Evolutionary conservation across 1,140 invertebrate genomes (phyloP), one percentile per base, ranked within the genome.

Genomic region (Cotesia vestalis): DNA sequence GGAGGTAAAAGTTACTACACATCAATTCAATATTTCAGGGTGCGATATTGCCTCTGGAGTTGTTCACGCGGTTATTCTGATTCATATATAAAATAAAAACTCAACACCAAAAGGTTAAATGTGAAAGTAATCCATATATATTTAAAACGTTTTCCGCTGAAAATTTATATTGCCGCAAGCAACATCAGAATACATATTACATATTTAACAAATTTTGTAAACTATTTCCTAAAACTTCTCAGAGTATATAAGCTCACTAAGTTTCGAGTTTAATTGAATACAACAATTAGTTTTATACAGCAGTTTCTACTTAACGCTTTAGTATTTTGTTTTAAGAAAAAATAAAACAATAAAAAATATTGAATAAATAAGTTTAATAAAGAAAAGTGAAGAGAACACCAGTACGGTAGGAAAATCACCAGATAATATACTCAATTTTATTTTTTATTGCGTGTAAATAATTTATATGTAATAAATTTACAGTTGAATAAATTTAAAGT

Each of bases 21-120:
- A 55, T 55, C 53, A 55, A 55, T 55, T 55, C 17, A 55, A 55
- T 55, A 55, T 55, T 55, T 55, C 53, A 55, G 53, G 17, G 53
- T 55, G 17, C 17, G 17, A 55, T 55, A 17, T 55, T 14, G 17
- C 53, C 53, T n/a, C 53, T 55, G 17, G 17, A 55, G 53, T 55
- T 55, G 17, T n/a, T 55, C 53, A 55, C 17, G 17, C 17, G 17
- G 12, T 17, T 55, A 14, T 55, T 12, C 53, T 14, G 53, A 55
- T 6, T 46, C 40, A 46, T 46, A 8, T 46, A 46, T 46, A 46
- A 14, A 55, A 55, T 55, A 17, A 55, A 55, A 55, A 55, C 53
- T 55, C 17, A 46, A 46, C 11, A 46, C 17, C 12, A n/a, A 55
- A 55, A 55, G 53, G 53, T 55, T 55, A 55, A 55, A 55, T 55